Evolutionary conservation across 2,888 invertebrate genomes (phyloP).

Genomic region (Idaea biselata): DNA sequence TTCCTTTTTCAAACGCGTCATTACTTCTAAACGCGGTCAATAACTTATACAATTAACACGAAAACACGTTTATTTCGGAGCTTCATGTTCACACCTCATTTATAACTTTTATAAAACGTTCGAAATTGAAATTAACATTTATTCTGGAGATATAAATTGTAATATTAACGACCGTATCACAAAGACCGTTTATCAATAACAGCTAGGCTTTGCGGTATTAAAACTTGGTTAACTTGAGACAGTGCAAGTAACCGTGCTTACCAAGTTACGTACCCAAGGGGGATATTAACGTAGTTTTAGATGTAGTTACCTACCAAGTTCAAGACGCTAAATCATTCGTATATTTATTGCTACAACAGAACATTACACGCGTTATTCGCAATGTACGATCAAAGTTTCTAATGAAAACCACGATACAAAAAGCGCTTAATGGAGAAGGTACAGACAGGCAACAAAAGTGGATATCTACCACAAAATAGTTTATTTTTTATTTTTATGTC

Average conservation of each 20-base stretch:
- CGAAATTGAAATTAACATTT: constrained; percentile 9
- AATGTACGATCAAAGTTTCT: constrained; percentile 4
- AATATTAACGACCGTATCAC: constrained; percentile 24
- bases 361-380: constrained; percentile 5
- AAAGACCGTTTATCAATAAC: constrained; percentile 32
- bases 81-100: constrained; percentile 14
- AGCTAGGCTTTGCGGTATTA: constrained; percentile 32
- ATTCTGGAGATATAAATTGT: constrained; percentile 12
- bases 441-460: not conserved
- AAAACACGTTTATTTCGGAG: constrained; percentile 19
- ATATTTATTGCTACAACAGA: constrained; percentile 22
- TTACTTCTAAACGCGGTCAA: constrained; percentile 31
- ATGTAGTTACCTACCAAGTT: constrained; percentile 24
- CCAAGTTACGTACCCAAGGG: constrained; percentile 30
- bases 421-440: constrained; percentile 2
- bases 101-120: constrained; percentile 7
- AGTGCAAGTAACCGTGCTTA: constrained; percentile 32
- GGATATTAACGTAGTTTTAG: constrained; percentile 33
- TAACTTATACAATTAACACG: constrained; percentile 37
- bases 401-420: not conserved
- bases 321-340: constrained; percentile 25
- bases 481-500: too few species aligned
- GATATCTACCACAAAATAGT: too few species aligned
- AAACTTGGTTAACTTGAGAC: constrained; percentile 33
- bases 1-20: constrained; percentile 36